Evolutionary conservation across 92 coral and sea anemone species (phyloP).

Genomic region (Actinostola sp.): DNA sequence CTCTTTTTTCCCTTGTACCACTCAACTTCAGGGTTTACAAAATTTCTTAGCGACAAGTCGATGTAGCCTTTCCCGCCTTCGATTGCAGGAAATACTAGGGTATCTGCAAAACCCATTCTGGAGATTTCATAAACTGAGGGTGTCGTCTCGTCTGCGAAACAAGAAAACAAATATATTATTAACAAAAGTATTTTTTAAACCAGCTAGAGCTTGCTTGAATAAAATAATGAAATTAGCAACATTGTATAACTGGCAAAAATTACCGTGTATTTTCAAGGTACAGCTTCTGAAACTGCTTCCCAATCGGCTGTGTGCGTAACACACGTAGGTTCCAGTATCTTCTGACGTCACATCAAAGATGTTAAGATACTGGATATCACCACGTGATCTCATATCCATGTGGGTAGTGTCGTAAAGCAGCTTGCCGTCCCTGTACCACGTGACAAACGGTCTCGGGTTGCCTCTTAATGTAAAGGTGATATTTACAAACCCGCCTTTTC

Average conservation of each 20-base stretch:
- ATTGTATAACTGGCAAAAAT: too few species aligned
- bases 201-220: too few species aligned
- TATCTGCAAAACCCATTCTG: conserved; percentile 10
- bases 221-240: background rate
- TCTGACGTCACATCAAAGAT: conserved; percentile 67
- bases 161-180: background rate
- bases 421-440: conserved; percentile 87
- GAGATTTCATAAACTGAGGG: conserved; percentile 18
- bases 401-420: conserved; percentile 78
- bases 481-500: conserved; percentile 77
- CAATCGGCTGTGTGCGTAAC: conserved; percentile 83
- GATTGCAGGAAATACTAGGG: conserved; percentile 49
- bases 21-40: conserved; percentile 51
- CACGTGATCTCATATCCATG: conserved; percentile 70
- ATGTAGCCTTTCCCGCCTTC: conserved; percentile 69
- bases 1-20: conserved; percentile 82
- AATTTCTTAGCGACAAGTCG: conserved; percentile 72
- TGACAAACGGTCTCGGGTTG: conserved; percentile 84
- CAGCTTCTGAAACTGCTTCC: conserved; percentile 80
- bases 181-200: too few species aligned
- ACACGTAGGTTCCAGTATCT: conserved; percentile 89
- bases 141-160: conserved; percentile 14
- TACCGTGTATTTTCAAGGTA: conserved; percentile 77
- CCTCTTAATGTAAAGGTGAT: conserved; percentile 77
- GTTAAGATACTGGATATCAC: conserved; percentile 68